Evolutionary conservation across 2,113 vertebrate species (phyloP), one percentile per base, ranked within the genome.

Genomic region (Xiphorhynchus elegans): DNA sequence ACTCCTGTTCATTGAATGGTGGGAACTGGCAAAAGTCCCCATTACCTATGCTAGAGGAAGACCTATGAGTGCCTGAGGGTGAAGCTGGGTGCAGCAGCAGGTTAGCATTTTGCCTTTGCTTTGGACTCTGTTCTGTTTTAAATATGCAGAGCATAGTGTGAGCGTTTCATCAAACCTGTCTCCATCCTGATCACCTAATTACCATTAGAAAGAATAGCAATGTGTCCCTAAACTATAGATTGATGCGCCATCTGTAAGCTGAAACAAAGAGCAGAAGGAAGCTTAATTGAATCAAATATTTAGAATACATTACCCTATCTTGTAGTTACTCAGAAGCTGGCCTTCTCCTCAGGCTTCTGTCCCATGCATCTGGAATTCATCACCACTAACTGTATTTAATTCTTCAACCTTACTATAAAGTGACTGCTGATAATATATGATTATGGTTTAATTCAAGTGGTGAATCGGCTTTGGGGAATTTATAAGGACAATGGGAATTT

Each of bases 251-350:
- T 97, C 95, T 97, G 96, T 96, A 97, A 95, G 67, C 64, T 49
- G 92, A 93, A 95, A 95, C 94, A 97, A 96, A 96, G 95, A 96
- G 85, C 96, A 97, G 97, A 97, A 96, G 97, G 97, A 92, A 97
- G 90, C 92, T 91, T 96, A 97, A 96, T 93, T 97, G 92, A 95
- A 97, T 95, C 92, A 96, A 96, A 97, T 96, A 94, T 95, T 96
- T 95, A 96, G 96, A 96, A 96, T 95, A 85, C 73, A 96, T 96
- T 96, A 96, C n/a, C 53, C 52, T 78, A 17, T 89, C 90, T 94
- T 91, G 66, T 49, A 89, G 80, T 85, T 95, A 86, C 86, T 91
- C 90, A 91, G 70, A 94, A 84, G 58, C 76, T 95, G 88, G 80
- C 62, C 86, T 82, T 87, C 82, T 89, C 93, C 82, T 92, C 86